phyloP scores from a whole-genome alignment of 2,113 vertebrate species.

The Leiothrix lutea region DNA sequence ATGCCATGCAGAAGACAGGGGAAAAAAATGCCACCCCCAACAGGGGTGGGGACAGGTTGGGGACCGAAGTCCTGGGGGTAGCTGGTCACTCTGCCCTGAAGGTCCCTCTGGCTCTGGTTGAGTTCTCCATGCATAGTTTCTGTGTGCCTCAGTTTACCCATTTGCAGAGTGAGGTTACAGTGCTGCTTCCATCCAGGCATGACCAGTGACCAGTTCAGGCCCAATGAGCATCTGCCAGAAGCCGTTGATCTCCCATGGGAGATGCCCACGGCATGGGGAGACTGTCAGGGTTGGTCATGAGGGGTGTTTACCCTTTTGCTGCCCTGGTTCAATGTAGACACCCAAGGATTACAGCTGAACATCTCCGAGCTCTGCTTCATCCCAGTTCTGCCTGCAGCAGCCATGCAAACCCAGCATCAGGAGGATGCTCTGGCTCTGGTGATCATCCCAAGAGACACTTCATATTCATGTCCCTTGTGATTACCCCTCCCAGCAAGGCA shows the following conservation, averaged over 20 bases:
- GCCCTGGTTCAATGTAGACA: neutral
- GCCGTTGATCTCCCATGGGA: accelerated
- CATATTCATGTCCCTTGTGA: too few species aligned
- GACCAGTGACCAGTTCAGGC: neutral
- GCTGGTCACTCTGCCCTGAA: accelerated
- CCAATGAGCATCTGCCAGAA: neutral
- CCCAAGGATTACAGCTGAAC: neutral
- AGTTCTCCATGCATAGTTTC: accelerated
- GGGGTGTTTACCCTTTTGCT: neutral
- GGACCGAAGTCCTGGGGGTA: neutral
- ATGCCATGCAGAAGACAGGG: accelerated
- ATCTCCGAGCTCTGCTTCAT: neutral
- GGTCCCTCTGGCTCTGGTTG: neutral
- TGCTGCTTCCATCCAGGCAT: neutral
- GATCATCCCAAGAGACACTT: accelerated
- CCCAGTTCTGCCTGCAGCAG: neutral
- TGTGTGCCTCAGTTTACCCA: neutral
- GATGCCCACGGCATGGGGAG: accelerated
- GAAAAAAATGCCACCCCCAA: neutral
- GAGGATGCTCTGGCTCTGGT: neutral
- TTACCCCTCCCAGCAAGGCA: neutral
- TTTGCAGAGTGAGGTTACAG: neutral
- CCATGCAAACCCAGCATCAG: accelerated
- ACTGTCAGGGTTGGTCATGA: neutral
- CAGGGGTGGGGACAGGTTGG: accelerated